Evolutionary conservation across 1,140 invertebrate genomes (phyloP).

Genomic region (Eriosoma lanigerum): DNA sequence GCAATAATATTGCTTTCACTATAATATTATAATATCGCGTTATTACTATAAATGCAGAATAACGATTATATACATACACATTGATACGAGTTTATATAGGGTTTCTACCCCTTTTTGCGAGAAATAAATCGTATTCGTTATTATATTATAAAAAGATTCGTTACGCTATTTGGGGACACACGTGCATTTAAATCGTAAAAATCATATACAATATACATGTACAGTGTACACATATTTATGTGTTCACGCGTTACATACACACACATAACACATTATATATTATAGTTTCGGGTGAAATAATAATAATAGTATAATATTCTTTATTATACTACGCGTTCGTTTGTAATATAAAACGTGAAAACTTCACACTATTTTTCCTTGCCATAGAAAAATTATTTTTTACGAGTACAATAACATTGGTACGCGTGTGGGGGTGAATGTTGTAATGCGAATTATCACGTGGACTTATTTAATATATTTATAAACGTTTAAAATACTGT

Average conservation of each 20-base stretch:
- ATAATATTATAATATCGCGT: too few relatives aligned
- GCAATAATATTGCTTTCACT: too few relatives aligned
- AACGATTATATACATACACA: too few relatives aligned
- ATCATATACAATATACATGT: background rate
- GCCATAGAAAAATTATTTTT: too few relatives aligned
- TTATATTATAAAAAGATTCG: constrained; percentile 15
- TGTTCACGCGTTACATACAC: background rate
- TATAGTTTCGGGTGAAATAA: constrained; percentile 9
- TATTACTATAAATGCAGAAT: too few relatives aligned
- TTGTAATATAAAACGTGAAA: background rate
- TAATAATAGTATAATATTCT: background rate
- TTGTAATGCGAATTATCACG: too few relatives aligned
- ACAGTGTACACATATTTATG: too few relatives aligned
- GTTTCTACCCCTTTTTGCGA: background rate
- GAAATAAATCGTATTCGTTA: background rate
- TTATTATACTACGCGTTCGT: background rate
- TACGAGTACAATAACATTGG: background rate
- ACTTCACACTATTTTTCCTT: background rate
- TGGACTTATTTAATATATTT: too few relatives aligned
- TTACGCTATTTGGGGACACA: constrained; percentile 29
- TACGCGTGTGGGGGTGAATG: background rate
- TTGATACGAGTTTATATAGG: too few relatives aligned
- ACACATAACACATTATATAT: background rate
- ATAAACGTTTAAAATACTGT: too few relatives aligned
- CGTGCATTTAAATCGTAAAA: constrained; percentile 30